Conservation (phyloP, 1,140 invertebrate genomes). For the Drosophila simulans region DNA sequence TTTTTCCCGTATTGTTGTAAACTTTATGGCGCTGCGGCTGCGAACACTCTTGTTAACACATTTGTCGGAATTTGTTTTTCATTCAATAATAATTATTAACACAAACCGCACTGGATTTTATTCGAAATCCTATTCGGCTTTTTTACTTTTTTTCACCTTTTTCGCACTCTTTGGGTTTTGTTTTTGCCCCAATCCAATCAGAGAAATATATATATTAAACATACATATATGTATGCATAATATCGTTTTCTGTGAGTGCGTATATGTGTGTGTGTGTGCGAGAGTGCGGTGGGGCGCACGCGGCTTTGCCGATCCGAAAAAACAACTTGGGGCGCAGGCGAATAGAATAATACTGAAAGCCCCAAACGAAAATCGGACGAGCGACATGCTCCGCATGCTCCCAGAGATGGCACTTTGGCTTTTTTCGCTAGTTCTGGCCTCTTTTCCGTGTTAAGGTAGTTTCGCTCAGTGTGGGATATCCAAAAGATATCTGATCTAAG, state of each 20-base stretch:
- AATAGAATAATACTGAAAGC: slow-evolving; percentile 80
- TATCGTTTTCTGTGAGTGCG: slow-evolving; percentile 48
- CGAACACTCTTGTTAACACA: slow-evolving; percentile 67
- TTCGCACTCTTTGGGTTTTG: slow-evolving; percentile 59
- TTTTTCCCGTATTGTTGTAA: slow-evolving; percentile 33
- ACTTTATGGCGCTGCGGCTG: slow-evolving; percentile 36
- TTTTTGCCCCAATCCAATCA: slow-evolving; percentile 74
- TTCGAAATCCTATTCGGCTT: slow-evolving; percentile 39
- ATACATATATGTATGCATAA: slow-evolving; percentile 60
- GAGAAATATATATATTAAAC: slow-evolving; percentile 75
- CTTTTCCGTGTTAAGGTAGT: not conserved
- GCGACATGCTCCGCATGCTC: slow-evolving; percentile 17
- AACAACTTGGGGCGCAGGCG: slow-evolving; percentile 71
- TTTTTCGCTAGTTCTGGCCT: not conserved
- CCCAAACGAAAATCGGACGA: slow-evolving; percentile 43
- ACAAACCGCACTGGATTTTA: slow-evolving; percentile 50
- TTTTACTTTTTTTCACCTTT: slow-evolving; percentile 45
- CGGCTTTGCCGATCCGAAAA: slow-evolving; percentile 59
- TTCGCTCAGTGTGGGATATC: too few species aligned
- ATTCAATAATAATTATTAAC: slow-evolving; percentile 52
- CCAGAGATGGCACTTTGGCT: slow-evolving; percentile 4
- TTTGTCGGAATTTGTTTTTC: slow-evolving; percentile 45
- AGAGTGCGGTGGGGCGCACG: slow-evolving; percentile 41
- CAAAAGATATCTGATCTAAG: too few species aligned
- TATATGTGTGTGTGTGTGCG: slow-evolving; percentile 38